A percentile compares a stretch with the other conserved stretches of the same genome.
Conservation (phyloP, 2,113 vertebrate species). For the Prochilodus magdalenae region DNA sequence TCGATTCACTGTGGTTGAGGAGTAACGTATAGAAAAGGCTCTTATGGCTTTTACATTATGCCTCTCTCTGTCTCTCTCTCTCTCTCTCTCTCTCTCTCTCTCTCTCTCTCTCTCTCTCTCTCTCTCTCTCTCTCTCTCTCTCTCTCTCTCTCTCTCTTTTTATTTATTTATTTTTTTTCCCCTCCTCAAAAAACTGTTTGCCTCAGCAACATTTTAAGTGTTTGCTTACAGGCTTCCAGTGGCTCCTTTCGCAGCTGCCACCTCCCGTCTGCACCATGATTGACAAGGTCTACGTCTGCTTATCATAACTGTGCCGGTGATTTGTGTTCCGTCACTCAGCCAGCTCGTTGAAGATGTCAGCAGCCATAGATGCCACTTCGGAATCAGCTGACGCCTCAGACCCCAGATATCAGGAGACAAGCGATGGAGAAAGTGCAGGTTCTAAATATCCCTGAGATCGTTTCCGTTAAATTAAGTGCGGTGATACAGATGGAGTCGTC, state of each 20-base stretch:
- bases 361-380: conserved; percentile 29
- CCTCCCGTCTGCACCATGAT: conserved; percentile 57
- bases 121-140: too few relatives aligned
- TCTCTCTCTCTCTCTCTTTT: too few relatives aligned
- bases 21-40: neutral
- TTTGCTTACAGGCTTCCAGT: conserved; percentile 16
- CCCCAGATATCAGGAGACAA: conserved; percentile 46
- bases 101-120: too few relatives aligned
- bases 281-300: conserved; percentile 64
- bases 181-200: neutral
- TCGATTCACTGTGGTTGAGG: neutral
- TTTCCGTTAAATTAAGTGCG: neutral
- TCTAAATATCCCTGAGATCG: neutral
- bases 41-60: conserved; percentile 5
- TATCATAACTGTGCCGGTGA: conserved; percentile 56
- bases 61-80: too few relatives aligned
- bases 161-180: too few relatives aligned
- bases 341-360: conserved; percentile 58
- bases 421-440: neutral
- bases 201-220: conserved; percentile 10
- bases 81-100: too few relatives aligned
- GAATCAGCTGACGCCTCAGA: conserved; percentile 29
- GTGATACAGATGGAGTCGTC: conserved; percentile 15
- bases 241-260: conserved; percentile 14
- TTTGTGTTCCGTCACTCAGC: conserved; percentile 59